Conservation (phyloP, 2,888 invertebrate genomes). For the Chrysopilus asiliformis region DNA sequence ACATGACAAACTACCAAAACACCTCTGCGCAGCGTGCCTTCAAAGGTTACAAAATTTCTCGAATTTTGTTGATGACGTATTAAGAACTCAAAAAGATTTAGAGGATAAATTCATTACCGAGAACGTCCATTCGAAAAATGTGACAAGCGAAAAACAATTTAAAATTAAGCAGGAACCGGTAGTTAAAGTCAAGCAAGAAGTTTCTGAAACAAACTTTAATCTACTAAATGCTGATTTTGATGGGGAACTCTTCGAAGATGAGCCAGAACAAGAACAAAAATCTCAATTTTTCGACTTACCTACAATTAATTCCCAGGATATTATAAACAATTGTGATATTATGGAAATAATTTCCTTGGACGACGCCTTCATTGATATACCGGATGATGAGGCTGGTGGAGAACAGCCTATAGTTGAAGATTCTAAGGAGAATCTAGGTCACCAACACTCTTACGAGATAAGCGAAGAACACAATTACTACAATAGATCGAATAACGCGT, state of each 20-base stretch:
- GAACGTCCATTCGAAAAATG: slow-evolving; percentile 4
- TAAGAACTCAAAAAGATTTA: slow-evolving; percentile 27
- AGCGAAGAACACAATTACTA: background rate
- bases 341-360: slow-evolving; percentile 35
- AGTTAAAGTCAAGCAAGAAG: slow-evolving; percentile 33
- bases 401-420: slow-evolving; percentile 1
- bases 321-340: slow-evolving; percentile 35
- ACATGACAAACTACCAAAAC: slow-evolving; percentile 30
- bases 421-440: background rate
- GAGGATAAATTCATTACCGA: slow-evolving; percentile 22
- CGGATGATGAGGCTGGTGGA: slow-evolving; percentile 24
- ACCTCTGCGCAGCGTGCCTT: slow-evolving; percentile 26
- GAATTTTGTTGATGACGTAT: slow-evolving; percentile 30
- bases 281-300: slow-evolving; percentile 29
- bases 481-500: too few species aligned
- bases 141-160: slow-evolving; percentile 19
- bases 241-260: slow-evolving; percentile 6
- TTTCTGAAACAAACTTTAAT: slow-evolving; percentile 27
- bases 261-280: slow-evolving; percentile 24
- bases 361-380: slow-evolving; percentile 33
- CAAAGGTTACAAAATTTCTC: slow-evolving; percentile 28
- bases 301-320: slow-evolving; percentile 28
- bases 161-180: slow-evolving; percentile 35
- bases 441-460: background rate
- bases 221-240: background rate